These are phyloP conservation scores for Trichomycterus rosablanca DNA, from an alignment of 2,113 vertebrate species.

Conservation along the genomic window DNA sequence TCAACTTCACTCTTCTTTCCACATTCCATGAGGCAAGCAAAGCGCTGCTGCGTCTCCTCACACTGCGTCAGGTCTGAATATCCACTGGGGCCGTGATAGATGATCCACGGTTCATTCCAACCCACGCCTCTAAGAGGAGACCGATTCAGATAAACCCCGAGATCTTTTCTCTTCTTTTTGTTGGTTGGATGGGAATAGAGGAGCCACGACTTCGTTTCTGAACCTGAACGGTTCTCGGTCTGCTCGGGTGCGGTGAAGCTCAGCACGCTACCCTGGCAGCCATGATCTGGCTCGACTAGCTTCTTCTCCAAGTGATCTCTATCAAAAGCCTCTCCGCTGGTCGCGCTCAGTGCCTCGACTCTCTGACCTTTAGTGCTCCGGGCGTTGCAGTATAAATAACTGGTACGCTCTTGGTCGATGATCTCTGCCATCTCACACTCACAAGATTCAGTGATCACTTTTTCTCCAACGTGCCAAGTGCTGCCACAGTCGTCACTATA, in stretches of 20 bases:
- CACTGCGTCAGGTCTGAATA: constrained; percentile 83
- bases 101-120: constrained; percentile 75
- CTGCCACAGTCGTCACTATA: constrained; percentile 80
- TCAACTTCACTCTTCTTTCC: constrained; percentile 68
- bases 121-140: constrained; percentile 57
- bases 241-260: constrained; percentile 68
- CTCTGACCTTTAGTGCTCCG: constrained; percentile 64
- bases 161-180: constrained; percentile 60
- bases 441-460: constrained; percentile 54
- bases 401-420: constrained; percentile 43
- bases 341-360: constrained; percentile 71
- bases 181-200: constrained; percentile 83
- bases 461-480: constrained; percentile 70
- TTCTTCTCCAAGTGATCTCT: constrained; percentile 48
- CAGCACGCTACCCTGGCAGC: constrained; percentile 89
- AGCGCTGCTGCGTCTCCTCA: constrained; percentile 69
- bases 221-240: constrained; percentile 45
- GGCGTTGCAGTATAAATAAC: constrained; percentile 81
- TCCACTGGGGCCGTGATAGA: constrained; percentile 75
- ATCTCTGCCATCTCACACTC: constrained; percentile 90
- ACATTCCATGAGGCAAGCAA: constrained; percentile 84
- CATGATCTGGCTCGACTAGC: constrained; percentile 65
- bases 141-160: constrained; percentile 82
- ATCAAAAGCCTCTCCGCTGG: constrained; percentile 67
- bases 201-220: constrained; percentile 71